Conservation (phyloP, 2,113 vertebrate species). For the Campylorhamphus procurvoides region DNA sequence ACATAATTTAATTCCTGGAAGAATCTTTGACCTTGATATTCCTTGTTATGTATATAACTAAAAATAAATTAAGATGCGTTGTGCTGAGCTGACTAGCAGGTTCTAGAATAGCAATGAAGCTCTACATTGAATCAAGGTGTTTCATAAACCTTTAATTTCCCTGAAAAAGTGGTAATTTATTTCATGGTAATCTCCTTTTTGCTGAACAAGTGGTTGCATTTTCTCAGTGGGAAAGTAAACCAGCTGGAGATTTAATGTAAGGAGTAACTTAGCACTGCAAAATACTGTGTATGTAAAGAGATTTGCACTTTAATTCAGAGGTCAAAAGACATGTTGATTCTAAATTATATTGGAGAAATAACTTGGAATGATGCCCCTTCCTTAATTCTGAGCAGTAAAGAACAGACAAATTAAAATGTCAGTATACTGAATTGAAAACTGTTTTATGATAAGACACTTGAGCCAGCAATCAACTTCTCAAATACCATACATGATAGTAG, state of each 20-base stretch:
- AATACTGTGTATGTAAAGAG: constrained; percentile 28
- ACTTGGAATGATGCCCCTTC: constrained; percentile 37
- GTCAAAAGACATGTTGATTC: constrained; percentile 55
- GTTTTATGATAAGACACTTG: constrained; percentile 29
- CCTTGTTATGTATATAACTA: constrained; percentile 13
- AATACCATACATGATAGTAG: neutral
- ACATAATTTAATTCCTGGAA: constrained; percentile 18
- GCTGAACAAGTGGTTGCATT: constrained; percentile 60
- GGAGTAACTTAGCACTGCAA: constrained; percentile 34
- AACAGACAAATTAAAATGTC: constrained; percentile 55
- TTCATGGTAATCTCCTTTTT: constrained; percentile 43
- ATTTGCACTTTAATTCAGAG: constrained; percentile 49
- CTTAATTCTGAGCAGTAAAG: constrained; percentile 42
- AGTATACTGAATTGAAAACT: constrained; percentile 41
- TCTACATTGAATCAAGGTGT: constrained; percentile 12
- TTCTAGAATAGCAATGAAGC: neutral
- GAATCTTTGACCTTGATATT: constrained; percentile 34
- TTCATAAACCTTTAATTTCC: constrained; percentile 57
- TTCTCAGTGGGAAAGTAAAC: constrained; percentile 59
- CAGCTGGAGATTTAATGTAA: constrained; percentile 51
- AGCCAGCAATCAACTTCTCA: constrained; percentile 14
- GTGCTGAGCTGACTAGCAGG: neutral
- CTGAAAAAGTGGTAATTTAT: constrained; percentile 43
- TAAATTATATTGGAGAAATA: constrained; percentile 27
- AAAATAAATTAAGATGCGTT: constrained; percentile 33